Evolutionary conservation across 23 tunicate species (phyloP).

Genomic region (Ciona savignyi): DNA sequence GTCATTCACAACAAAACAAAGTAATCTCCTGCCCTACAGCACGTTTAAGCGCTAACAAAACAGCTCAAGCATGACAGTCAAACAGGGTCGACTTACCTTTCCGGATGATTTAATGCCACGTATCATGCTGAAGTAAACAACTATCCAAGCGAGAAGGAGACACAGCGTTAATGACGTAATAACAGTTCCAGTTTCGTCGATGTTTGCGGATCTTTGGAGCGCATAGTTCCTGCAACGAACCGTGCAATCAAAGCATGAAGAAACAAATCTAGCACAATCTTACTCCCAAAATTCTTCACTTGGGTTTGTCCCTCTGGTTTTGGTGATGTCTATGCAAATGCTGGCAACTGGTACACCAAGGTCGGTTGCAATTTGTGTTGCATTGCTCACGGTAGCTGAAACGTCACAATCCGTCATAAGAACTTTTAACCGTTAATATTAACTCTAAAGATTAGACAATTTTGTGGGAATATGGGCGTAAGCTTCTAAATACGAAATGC

Average conservation of each 20-base stretch:
- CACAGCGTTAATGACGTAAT: conserved; percentile 48
- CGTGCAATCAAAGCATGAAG: neutral
- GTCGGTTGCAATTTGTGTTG: neutral
- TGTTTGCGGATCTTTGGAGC: conserved; percentile 44
- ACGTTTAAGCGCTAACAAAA: too few relatives aligned
- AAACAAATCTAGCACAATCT: conserved; percentile 5
- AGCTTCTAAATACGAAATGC: too few relatives aligned
- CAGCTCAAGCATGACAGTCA: too few relatives aligned
- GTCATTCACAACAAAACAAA: too few relatives aligned
- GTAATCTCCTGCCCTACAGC: too few relatives aligned
- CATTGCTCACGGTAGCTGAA: neutral
- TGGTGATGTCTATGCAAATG: conserved; percentile 15
- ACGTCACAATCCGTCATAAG: too few relatives aligned
- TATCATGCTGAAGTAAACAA: conserved; percentile 90
- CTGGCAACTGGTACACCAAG: neutral
- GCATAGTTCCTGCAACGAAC: conserved; percentile 49
- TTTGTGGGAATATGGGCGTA: too few relatives aligned
- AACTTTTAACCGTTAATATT: too few relatives aligned
- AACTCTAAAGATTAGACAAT: too few relatives aligned
- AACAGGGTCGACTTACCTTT: conserved; percentile 42
- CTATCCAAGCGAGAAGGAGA: conserved; percentile 75
- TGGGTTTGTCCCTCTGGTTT: conserved; percentile 42
- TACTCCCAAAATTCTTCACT: conserved; percentile 94
- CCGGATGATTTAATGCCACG: conserved; percentile 97
- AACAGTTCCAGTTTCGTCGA: conserved; percentile 66